Conservation (phyloP, 30 jellyfish, hydroid and myxozoan species). For the Aurelia sp. region DNA sequence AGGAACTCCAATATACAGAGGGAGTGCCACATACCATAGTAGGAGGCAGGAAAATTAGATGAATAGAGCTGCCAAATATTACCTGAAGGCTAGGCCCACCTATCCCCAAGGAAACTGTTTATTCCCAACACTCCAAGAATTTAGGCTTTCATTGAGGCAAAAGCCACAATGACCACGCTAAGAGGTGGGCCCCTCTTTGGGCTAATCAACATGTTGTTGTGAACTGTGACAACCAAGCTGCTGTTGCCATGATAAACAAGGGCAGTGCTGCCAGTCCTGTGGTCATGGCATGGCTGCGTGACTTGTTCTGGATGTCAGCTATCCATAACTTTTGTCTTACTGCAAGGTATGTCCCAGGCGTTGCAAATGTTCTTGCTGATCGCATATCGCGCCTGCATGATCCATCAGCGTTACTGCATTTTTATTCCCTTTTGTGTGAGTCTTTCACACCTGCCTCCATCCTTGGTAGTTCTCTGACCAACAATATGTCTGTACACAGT, state of each 20-base stretch:
- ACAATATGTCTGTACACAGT: too few relatives aligned
- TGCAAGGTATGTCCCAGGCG: constrained; percentile 4
- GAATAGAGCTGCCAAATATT: too few relatives aligned
- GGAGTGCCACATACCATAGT: too few relatives aligned
- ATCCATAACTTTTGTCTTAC: constrained; percentile 20
- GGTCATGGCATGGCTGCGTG: constrained; percentile 14
- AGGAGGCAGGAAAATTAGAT: too few relatives aligned
- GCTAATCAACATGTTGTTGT: background rate
- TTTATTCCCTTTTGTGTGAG: background rate
- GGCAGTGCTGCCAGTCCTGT: constrained; percentile 9
- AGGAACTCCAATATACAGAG: too few relatives aligned
- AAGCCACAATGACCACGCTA: too few relatives aligned
- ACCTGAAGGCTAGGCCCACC: too few relatives aligned
- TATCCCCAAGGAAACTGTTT: too few relatives aligned
- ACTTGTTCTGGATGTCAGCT: constrained; percentile 29
- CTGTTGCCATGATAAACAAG: constrained; percentile 28
- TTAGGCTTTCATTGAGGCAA: too few relatives aligned
- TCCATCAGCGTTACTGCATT: background rate
- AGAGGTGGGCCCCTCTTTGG: constrained; percentile 40
- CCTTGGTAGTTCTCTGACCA: too few relatives aligned
- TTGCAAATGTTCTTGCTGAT: constrained; percentile 19
- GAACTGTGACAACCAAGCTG: constrained; percentile 9
- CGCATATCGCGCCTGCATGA: constrained; percentile 7
- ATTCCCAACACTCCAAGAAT: too few relatives aligned
- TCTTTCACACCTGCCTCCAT: too few relatives aligned